These are phyloP conservation scores for Scatophagus argus DNA, from an alignment of 2,113 vertebrate genomes.

Conservation along the genomic window DNA sequence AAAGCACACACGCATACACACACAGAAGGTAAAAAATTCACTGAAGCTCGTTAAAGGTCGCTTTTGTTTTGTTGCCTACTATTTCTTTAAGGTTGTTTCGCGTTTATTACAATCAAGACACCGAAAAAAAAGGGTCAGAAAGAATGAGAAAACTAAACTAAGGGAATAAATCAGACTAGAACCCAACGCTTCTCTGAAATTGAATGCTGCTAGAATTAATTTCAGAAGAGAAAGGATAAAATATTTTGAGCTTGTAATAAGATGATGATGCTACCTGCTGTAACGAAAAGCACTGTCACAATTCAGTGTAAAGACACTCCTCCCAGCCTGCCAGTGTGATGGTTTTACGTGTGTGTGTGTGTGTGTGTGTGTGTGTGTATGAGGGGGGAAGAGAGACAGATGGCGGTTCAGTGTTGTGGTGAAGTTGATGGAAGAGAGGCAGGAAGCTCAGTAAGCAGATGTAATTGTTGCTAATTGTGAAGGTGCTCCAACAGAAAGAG, in stretches of 20 bases:
- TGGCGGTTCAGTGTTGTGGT: slow-evolving; percentile 44
- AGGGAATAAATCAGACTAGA: slow-evolving; percentile 1
- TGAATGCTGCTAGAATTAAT: background rate
- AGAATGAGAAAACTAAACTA: background rate
- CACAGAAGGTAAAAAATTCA: background rate
- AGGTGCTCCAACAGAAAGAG: slow-evolving; percentile 21
- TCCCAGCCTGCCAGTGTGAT: background rate
- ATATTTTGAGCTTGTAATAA: background rate
- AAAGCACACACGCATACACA: background rate
- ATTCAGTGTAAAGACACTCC: slow-evolving; percentile 1
- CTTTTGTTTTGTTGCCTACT: background rate
- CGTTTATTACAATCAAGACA: background rate
- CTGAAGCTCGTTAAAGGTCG: background rate
- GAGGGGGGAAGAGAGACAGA: slow-evolving; percentile 52
- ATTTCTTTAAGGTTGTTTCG: background rate
- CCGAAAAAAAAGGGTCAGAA: background rate
- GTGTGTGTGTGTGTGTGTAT: too few species aligned
- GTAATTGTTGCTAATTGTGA: slow-evolving; percentile 60
- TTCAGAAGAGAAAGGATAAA: background rate
- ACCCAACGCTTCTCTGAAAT: background rate
- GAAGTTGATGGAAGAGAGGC: slow-evolving; percentile 31
- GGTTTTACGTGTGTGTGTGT: background rate
- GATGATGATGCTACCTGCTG: background rate
- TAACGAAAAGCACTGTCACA: background rate
- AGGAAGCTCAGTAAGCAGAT: slow-evolving; percentile 32